Base-by-base conservation (phyloP, 2,797 vertebrate species). In the Scolopax bukidnonensis region DNA sequence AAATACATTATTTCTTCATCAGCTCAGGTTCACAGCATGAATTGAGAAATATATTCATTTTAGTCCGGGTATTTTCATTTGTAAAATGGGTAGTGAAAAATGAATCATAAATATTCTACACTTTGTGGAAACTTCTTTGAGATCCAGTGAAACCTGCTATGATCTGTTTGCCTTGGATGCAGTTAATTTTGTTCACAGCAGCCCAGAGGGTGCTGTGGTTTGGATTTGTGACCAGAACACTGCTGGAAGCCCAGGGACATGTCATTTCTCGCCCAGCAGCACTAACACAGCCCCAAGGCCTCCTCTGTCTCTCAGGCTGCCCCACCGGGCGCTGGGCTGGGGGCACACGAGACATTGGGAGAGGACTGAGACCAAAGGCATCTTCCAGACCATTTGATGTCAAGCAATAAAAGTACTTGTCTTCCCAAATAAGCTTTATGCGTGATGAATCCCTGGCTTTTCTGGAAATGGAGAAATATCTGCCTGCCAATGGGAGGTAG, bases 291-390 rank as follows among this genome's bases (percentile, higher is more conserved):
- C 20, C 48, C 24, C 48, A 20, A 30, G 65, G 18, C 23, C 28
- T 21, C 11, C 43, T 12, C 63, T 61, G 38, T 10, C 10, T 15
- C 73, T n/a, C 54, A 19, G 9, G 15, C 23, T 41, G 5, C 33
- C 70, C 65, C 48, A 12, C 3, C 78, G 61, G 17, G 0, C 6
- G 38, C 17, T 2, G 6, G 21, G 12, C 18, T 57, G 65, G 7
- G n/a, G 7, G 10, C 2, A 5, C 19, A 9, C 0, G 40, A 9
- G 8, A 25, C 5, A 4, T 2, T 48, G 28, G 33, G 53, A 59
- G 33, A 21, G 18, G 30, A 18, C 41, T 19, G 6, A 4, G n/a
- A 19, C 64, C 33, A 24, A 20, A 70, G 40, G 23, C 24, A 30
- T 16, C 5, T 28, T 4, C 47, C 84, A 53, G 11, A 28, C 40